Percentiles rank a stretch among this genome's conserved stretches.
These are phyloP conservation scores for Petrolisthes manimaculis DNA, from an alignment of 2,888 invertebrate genomes.

Conservation along the genomic window DNA sequence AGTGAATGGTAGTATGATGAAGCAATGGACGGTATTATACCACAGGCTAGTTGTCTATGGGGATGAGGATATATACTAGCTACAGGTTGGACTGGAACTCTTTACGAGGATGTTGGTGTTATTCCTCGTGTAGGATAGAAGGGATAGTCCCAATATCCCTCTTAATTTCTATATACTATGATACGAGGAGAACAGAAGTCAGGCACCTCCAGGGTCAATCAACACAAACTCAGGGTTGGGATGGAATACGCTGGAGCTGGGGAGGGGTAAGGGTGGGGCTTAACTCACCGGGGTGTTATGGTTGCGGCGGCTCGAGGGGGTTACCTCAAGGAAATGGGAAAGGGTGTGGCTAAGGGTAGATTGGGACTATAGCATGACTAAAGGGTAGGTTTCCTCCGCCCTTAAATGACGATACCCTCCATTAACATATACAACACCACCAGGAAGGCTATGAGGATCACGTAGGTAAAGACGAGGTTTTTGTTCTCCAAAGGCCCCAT, in stretches of 20 bases:
- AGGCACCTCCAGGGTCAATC: conserved; percentile 12
- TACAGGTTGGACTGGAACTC: too few species aligned
- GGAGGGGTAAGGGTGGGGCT: neutral
- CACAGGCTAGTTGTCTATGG: too few species aligned
- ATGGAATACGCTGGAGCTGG: conserved; percentile 47
- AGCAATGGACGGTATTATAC: too few species aligned
- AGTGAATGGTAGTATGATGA: too few species aligned
- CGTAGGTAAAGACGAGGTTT: conserved; percentile 56
- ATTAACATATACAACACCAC: conserved; percentile 62
- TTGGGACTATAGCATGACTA: conserved; percentile 31
- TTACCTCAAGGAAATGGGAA: conserved; percentile 10
- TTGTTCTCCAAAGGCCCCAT: conserved; percentile 47
- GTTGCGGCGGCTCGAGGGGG: neutral
- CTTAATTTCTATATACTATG: too few species aligned
- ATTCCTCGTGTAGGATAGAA: conserved; percentile 8
- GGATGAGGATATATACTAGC: too few species aligned
- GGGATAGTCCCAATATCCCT: neutral
- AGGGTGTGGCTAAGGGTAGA: conserved; percentile 3
- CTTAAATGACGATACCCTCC: conserved; percentile 59
- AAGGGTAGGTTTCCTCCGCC: neutral
- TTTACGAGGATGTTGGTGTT: conserved; percentile 7
- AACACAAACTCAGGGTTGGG: conserved; percentile 4
- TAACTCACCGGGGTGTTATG: neutral
- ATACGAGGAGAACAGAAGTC: conserved; percentile 14
- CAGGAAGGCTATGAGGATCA: conserved; percentile 58